A percentile compares a stretch with the other conserved stretches of the same genome.
These are phyloP conservation scores for Neomicropteryx cornuta DNA, from an alignment of 1,140 invertebrate species.

Conservation along the genomic window DNA sequence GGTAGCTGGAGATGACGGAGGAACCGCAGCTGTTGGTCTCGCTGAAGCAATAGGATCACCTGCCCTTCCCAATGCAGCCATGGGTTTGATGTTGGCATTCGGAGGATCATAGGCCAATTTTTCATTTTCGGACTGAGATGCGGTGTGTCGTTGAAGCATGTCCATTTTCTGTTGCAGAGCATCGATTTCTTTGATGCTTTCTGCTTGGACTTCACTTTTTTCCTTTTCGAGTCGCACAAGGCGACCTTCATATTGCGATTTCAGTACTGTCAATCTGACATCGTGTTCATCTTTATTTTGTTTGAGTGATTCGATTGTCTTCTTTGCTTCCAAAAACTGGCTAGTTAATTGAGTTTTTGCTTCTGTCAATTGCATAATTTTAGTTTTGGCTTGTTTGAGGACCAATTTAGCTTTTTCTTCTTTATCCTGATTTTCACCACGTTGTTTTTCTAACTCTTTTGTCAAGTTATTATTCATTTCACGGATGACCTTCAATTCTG, in stretches of 20 bases:
- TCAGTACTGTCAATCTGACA: constrained; percentile 45
- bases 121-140: constrained; percentile 54
- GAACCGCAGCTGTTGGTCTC: constrained; percentile 72
- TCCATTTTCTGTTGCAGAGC: constrained; percentile 56
- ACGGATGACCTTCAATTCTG: too few relatives aligned
- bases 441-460: constrained; percentile 59
- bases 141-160: constrained; percentile 67
- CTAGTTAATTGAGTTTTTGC: too few relatives aligned
- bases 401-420: constrained; percentile 63
- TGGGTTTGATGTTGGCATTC: constrained; percentile 89
- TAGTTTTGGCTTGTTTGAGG: constrained; percentile 58
- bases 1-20: constrained; percentile 32
- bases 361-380: constrained; percentile 57
- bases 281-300: constrained; percentile 49
- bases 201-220: constrained; percentile 52
- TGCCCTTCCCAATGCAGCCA: too few relatives aligned
- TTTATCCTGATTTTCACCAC: constrained; percentile 49
- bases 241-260: constrained; percentile 60
- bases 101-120: constrained; percentile 66
- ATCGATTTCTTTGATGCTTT: constrained; percentile 62
- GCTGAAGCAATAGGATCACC: constrained; percentile 85
- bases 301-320: constrained; percentile 38
- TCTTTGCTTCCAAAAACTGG: too few relatives aligned
- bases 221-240: constrained; percentile 67
- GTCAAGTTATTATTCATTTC: constrained; percentile 54